phyloP scores from a whole-genome alignment of 2,113 vertebrate species.

The Cryptomyrus ogoouensis region DNA sequence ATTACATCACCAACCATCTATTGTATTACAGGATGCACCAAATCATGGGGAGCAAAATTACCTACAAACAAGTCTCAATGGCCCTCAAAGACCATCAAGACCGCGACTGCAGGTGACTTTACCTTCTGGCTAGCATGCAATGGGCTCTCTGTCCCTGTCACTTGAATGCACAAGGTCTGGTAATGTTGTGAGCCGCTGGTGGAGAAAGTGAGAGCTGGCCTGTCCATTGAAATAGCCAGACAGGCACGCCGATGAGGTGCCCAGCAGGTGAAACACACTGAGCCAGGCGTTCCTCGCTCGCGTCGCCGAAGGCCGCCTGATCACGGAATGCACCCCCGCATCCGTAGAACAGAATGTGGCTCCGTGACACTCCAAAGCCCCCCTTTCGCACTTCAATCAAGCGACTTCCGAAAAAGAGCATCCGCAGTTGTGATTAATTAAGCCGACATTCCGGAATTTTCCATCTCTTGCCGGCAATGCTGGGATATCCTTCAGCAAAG shows the following conservation, averaged over 20 bases:
- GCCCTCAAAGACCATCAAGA: background rate
- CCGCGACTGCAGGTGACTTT: background rate
- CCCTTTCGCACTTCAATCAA: background rate
- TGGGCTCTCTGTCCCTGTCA: background rate
- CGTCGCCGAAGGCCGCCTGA: background rate
- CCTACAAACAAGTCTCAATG: background rate
- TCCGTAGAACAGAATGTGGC: background rate
- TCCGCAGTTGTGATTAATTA: conserved; percentile 12
- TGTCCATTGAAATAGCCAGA: background rate
- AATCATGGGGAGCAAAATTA: background rate
- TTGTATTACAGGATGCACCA: background rate
- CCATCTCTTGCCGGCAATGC: background rate
- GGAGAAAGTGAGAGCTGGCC: background rate
- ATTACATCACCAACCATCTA: background rate
- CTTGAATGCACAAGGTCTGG: background rate
- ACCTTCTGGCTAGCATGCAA: background rate
- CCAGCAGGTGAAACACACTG: background rate
- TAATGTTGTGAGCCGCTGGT: background rate
- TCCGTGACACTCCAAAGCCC: background rate
- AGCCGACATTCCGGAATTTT: background rate
- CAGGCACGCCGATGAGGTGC: background rate
- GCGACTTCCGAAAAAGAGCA: background rate
- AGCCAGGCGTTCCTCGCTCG: background rate
- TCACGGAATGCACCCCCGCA: background rate
- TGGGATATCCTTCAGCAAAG: background rate